phyloP scores from a whole-genome alignment of 2,797 vertebrate species.

The Danio aesculapii region DNA sequence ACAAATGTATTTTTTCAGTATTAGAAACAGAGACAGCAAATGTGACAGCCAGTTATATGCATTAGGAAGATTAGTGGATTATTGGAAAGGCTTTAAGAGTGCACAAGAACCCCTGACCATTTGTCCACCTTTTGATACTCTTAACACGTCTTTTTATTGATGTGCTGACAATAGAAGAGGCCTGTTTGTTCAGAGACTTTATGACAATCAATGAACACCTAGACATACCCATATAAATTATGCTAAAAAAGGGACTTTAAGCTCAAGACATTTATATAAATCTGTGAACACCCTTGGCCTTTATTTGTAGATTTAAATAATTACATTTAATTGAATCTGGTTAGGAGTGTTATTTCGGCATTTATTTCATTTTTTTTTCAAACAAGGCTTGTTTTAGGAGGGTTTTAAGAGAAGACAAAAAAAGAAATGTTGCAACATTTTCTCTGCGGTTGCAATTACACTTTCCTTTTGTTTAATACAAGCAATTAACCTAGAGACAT shows the following conservation, averaged over 20 bases:
- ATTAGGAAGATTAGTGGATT: constrained; percentile 36
- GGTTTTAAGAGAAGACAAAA: not conserved
- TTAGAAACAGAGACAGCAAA: not conserved
- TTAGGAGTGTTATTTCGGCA: not conserved
- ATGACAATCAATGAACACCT: constrained; percentile 70
- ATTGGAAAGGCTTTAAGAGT: constrained; percentile 21
- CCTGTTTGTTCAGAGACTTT: constrained; percentile 75
- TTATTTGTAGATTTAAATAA: constrained; percentile 6
- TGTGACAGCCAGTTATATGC: not conserved
- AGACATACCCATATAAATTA: constrained; percentile 26
- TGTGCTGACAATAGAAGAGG: constrained; percentile 70
- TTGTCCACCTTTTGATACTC: constrained; percentile 44
- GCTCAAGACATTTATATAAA: no score
- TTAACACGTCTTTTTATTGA: constrained; percentile 68
- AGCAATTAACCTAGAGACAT: constrained; percentile 50
- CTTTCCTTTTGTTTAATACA: constrained; percentile 43
- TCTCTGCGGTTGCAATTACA: constrained; percentile 21
- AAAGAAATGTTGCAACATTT: not conserved
- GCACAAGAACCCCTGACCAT: constrained; percentile 2
- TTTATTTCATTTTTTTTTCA: not conserved
- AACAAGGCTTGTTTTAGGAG: not conserved
- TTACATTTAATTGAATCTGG: not conserved
- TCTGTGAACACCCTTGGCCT: not conserved
- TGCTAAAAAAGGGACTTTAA: no score
- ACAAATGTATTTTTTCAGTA: not conserved